Evolutionary conservation across 2,797 vertebrate species (phyloP), one percentile per base, ranked within the genome.

Genomic region (Helarctos malayanus): DNA sequence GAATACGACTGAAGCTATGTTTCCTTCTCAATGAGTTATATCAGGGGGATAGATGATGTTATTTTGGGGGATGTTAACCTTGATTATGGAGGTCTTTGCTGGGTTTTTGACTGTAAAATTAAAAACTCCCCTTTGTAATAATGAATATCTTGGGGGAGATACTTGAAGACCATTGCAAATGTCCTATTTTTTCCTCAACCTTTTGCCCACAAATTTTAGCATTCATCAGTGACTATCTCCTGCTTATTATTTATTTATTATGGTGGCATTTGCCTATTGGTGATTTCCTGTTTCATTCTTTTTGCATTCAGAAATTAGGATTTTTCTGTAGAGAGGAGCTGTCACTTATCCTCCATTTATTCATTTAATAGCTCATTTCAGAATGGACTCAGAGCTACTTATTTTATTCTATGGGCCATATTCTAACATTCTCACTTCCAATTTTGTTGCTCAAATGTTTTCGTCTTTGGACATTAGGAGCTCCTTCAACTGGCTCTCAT

Each of bases 241-340:
- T 94, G 19, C 8, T 13, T 91, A 27, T 95, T 85, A 80, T 23
- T 23, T 78, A 45, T 52, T 12, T 71, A 45, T 69, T 76, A 75
- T 6, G 56, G 4, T 69, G 47, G 47, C 63, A 21, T 87, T 83
- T 87, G 54, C 35, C 49, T n/a, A 9, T 21, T 52, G 45, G 12
- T 91, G 21, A n/a, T 49, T 89, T 93, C 83, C 10, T 49, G n/a
- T 84, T 93, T 91, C 79, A 54, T 63, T 91, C 14, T 56, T 82
- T 76, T 9, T 92, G 73, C 21, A 69, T 82, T 86, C 95, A 92
- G 71, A 89, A 92, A 92, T 47, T 89, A 38, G 45, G 63, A 15
- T 82, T 52, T 65, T 93, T 65, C 61, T 56, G 4, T 78, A 73
- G 9, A 16, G 7, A 78, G 83, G 59, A 94, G 13, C 15, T 54